phyloP scores from a whole-genome alignment of 2,113 vertebrate species.

The Strigops habroptila region DNA sequence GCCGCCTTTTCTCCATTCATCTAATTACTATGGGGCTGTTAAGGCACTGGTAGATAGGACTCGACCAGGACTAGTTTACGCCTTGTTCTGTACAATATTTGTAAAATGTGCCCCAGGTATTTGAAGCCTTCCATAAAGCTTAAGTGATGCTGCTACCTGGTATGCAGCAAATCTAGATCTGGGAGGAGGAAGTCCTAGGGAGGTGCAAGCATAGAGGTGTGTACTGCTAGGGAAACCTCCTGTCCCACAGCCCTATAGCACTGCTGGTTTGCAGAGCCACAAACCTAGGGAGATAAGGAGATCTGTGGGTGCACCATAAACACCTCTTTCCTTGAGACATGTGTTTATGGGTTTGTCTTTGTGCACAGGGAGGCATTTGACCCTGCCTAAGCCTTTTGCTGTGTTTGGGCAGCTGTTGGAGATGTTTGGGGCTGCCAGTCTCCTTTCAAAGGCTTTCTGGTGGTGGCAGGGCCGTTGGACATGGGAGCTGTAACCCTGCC shows the following conservation, averaged over 20 bases:
- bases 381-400: not conserved
- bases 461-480: not conserved
- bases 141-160: not conserved
- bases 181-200: not conserved
- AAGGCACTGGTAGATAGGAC: fast-evolving
- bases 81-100: fast-evolving
- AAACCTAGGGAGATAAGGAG: not conserved
- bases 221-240: not conserved
- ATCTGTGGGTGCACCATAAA: not conserved
- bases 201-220: not conserved
- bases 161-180: not conserved
- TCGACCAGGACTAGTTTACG: not conserved
- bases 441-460: not conserved
- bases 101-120: not conserved
- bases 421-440: not conserved
- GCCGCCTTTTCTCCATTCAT: not conserved
- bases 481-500: not conserved
- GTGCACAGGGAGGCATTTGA: not conserved
- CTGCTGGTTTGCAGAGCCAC: not conserved
- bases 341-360: not conserved
- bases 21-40: not conserved
- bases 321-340: not conserved
- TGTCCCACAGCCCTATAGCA: not conserved
- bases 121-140: not conserved
- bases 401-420: not conserved